A percentile compares a stretch with the other conserved stretches of the same genome.
Evolutionary conservation across 2,113 vertebrate species (phyloP).

Genomic region (Melanerpes aurifrons): DNA sequence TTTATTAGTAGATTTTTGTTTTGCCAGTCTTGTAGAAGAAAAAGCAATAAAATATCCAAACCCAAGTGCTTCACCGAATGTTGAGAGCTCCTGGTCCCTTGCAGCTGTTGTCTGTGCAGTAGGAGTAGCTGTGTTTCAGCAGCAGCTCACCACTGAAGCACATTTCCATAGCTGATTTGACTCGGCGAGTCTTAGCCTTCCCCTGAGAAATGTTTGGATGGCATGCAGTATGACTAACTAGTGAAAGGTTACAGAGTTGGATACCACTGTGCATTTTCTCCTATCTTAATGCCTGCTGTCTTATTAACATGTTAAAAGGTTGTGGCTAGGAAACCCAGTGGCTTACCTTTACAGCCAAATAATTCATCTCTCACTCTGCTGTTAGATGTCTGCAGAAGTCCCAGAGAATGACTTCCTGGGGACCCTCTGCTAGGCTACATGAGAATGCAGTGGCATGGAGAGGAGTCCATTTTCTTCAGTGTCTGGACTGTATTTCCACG

Average conservation of each 20-base stretch:
- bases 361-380: neutral
- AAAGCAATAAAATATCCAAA: neutral
- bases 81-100: constrained; percentile 26
- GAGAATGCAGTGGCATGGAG: neutral
- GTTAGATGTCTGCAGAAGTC: neutral
- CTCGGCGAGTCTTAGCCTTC: neutral
- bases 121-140: neutral
- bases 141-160: neutral
- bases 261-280: neutral
- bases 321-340: neutral
- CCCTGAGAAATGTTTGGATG: neutral
- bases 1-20: constrained; percentile 57
- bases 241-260: neutral
- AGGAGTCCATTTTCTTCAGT: neutral
- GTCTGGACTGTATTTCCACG: neutral
- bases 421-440: neutral
- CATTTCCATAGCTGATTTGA: constrained; percentile 16
- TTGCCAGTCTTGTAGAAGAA: constrained; percentile 56
- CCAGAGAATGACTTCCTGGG: neutral
- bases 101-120: neutral
- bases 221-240: neutral
- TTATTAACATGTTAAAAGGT: constrained; percentile 15
- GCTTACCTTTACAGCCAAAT: neutral
- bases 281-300: neutral
- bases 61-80: neutral